Evolutionary conservation across 2,797 vertebrate species (phyloP).

Genomic region (Takifugu ocellatus): DNA sequence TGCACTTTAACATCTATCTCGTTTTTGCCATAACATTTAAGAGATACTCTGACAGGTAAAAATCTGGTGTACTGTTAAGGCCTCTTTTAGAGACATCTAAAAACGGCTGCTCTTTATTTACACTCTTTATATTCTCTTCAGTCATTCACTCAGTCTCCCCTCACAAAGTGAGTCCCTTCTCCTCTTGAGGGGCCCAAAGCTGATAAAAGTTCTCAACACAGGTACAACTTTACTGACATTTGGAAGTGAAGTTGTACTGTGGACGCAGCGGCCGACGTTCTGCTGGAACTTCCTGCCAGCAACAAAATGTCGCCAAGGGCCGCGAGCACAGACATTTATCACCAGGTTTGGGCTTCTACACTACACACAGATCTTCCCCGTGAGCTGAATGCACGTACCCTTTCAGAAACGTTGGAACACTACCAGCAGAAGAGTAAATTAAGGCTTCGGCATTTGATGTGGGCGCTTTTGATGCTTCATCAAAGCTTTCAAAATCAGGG

Average conservation of each 20-base stretch:
- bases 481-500: constrained; percentile 21
- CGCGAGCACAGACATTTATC: constrained; percentile 65
- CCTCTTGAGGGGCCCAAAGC: constrained; percentile 59
- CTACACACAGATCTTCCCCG: constrained; percentile 39
- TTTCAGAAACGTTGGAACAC: constrained; percentile 56
- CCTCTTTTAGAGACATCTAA: constrained; percentile 82
- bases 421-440: constrained; percentile 21
- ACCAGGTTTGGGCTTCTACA: constrained; percentile 38
- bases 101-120: constrained; percentile 78
- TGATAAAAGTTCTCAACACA: constrained; percentile 39
- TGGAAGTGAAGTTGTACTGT: constrained; percentile 33
- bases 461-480: constrained; percentile 55
- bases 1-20: constrained; percentile 81
- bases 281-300: constrained; percentile 46
- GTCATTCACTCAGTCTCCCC: constrained; percentile 55
- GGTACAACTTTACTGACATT: constrained; percentile 45
- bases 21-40: constrained; percentile 73
- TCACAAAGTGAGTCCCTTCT: constrained; percentile 54
- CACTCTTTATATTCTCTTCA: constrained; percentile 53
- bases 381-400: constrained; percentile 53
- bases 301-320: constrained; percentile 52
- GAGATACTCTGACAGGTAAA: constrained; percentile 77
- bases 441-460: constrained; percentile 35
- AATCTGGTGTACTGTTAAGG: constrained; percentile 76
- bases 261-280: constrained; percentile 41